Percentiles rank a stretch among this genome's conserved stretches.
phyloP scores from a whole-genome alignment of 2,888 invertebrate genomes.

The Apamea crenata region DNA sequence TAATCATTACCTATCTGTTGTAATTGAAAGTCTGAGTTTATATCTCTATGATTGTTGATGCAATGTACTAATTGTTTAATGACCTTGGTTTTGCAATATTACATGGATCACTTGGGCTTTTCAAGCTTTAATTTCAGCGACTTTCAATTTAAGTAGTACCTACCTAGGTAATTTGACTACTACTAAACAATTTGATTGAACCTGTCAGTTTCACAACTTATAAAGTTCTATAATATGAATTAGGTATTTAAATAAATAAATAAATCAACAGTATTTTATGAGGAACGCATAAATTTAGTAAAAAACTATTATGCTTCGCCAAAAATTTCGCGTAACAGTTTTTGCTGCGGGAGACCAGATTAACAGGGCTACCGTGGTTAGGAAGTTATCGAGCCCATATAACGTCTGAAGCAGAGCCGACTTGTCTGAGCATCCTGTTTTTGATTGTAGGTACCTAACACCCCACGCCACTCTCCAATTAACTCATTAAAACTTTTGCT shows the following conservation, averaged over 20 bases:
- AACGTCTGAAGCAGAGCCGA: no score
- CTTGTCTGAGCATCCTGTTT: not conserved
- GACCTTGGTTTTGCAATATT: not conserved
- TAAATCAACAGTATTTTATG: not conserved
- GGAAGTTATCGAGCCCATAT: not conserved
- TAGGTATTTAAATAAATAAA: no score
- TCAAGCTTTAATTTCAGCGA: not conserved
- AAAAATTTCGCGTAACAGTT: not conserved
- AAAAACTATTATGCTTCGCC: not conserved
- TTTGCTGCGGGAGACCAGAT: not conserved
- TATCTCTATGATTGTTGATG: no score
- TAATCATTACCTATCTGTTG: no score
- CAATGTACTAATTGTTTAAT: no score
- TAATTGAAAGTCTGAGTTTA: no score
- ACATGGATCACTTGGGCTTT: not conserved
- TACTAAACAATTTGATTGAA: not conserved
- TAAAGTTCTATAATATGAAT: not conserved
- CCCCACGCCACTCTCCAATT: not conserved
- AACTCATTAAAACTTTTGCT: not conserved
- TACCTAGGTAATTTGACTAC: no score
- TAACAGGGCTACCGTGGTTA: not conserved
- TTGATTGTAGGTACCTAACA: not conserved
- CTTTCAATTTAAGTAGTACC: not conserved
- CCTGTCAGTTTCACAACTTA: not conserved
- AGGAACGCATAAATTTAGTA: not conserved